Percentiles rank a stretch among this genome's conserved stretches.
These are phyloP conservation scores for Odocoileus hemionus DNA, from an alignment of 2,113 vertebrate species.

Conservation along the genomic window DNA sequence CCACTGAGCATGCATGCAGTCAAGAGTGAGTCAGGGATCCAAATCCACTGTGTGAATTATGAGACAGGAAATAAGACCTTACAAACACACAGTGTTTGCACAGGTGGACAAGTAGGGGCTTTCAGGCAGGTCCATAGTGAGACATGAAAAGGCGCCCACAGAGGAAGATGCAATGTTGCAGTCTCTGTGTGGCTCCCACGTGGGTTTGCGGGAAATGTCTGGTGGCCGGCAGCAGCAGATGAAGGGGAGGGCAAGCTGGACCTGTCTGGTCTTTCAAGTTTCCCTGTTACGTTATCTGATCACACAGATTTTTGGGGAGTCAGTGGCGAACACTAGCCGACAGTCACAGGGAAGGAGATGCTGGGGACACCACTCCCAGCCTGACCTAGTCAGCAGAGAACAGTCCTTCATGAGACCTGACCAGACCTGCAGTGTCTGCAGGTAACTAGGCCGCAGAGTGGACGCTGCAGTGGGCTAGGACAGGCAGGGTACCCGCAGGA, in stretches of 20 bases:
- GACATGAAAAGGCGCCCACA: background rate
- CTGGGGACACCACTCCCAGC: background rate
- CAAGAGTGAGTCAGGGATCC: background rate
- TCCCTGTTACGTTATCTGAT: background rate
- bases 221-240: background rate
- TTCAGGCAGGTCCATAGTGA: background rate
- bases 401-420: background rate
- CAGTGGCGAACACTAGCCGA: background rate
- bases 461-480: background rate
- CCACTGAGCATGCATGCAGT: background rate
- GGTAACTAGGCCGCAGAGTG: background rate
- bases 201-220: background rate
- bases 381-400: background rate
- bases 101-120: background rate
- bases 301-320: background rate
- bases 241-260: background rate
- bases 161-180: background rate
- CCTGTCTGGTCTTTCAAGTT: background rate
- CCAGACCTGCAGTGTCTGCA: background rate
- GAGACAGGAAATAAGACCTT: background rate
- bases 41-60: background rate
- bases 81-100: background rate
- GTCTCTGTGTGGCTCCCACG: background rate
- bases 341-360: background rate
- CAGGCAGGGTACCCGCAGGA: background rate